Evolutionary conservation across 2,888 invertebrate genomes (phyloP).

Genomic region (Achlya flavicornis): DNA sequence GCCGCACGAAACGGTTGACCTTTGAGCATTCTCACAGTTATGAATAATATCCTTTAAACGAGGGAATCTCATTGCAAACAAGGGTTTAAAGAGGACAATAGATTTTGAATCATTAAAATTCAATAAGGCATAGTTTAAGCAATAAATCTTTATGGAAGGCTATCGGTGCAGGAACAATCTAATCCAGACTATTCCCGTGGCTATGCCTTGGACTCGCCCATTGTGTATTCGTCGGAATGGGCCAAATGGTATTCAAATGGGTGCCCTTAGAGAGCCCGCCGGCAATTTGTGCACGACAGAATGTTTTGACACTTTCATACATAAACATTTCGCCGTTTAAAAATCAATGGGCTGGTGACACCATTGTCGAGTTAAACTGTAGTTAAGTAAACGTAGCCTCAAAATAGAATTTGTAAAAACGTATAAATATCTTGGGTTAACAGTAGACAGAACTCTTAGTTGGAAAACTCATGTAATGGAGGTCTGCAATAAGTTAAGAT

Average conservation of each 20-base stretch:
- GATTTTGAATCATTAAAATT: slow-evolving; percentile 72
- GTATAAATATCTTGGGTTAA: too few relatives aligned
- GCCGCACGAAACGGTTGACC: slow-evolving; percentile 54
- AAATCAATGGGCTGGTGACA: slow-evolving; percentile 39
- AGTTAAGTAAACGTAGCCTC: slow-evolving; percentile 8
- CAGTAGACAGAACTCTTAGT: too few relatives aligned
- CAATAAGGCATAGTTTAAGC: slow-evolving; percentile 66
- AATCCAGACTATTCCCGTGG: slow-evolving; percentile 65
- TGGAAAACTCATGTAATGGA: too few relatives aligned
- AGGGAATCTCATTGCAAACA: slow-evolving; percentile 38
- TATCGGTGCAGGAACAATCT: slow-evolving; percentile 77
- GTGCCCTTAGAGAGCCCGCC: slow-evolving; percentile 68
- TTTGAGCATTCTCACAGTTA: slow-evolving; percentile 53
- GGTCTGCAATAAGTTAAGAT: too few relatives aligned
- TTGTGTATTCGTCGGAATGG: slow-evolving; percentile 48
- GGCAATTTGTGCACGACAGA: slow-evolving; percentile 74
- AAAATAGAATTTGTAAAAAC: too few relatives aligned
- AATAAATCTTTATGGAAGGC: slow-evolving; percentile 82
- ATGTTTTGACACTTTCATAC: slow-evolving; percentile 80
- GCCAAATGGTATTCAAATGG: slow-evolving; percentile 73
- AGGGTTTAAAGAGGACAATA: slow-evolving; percentile 56
- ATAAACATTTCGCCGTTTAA: slow-evolving; percentile 67
- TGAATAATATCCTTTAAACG: slow-evolving; percentile 33
- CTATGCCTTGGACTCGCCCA: slow-evolving; percentile 47
- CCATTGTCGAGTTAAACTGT: slow-evolving; percentile 21